A percentile compares a stretch with the other conserved stretches of the same genome.
These are phyloP conservation scores for Eupithecia tripunctaria DNA, from an alignment of 2,888 invertebrate genomes.

Conservation along the genomic window DNA sequence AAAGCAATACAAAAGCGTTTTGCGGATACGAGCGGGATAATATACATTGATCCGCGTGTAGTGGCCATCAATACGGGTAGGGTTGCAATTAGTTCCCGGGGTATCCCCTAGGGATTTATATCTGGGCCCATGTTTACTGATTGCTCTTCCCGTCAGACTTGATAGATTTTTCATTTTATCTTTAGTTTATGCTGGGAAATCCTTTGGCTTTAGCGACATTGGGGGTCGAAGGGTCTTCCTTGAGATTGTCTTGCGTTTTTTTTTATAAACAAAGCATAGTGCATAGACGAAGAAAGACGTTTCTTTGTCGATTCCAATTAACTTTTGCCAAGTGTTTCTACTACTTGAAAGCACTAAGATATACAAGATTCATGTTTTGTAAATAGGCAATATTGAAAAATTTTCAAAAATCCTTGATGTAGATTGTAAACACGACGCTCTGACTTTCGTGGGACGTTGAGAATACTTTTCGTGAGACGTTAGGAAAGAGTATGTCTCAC, in stretches of 20 bases:
- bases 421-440: too few relatives aligned
- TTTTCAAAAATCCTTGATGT: too few relatives aligned
- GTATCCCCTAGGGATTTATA: constrained; percentile 73
- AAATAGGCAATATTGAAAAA: too few relatives aligned
- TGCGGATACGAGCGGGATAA: constrained; percentile 68
- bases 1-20: constrained; percentile 66
- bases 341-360: background rate
- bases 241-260: background rate
- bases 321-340: background rate
- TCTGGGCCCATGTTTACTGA: constrained; percentile 65
- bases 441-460: too few relatives aligned
- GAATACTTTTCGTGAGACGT: too few relatives aligned
- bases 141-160: constrained; percentile 50
- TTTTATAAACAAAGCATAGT: background rate
- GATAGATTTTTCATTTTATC: constrained; percentile 28
- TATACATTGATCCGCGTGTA: constrained; percentile 75
- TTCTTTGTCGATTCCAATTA: background rate
- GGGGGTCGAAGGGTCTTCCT: background rate
- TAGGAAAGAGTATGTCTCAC: too few relatives aligned
- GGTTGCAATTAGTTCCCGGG: constrained; percentile 78
- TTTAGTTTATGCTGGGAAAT: background rate
- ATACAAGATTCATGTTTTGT: too few relatives aligned
- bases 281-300: too few relatives aligned
- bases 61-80: constrained; percentile 79
- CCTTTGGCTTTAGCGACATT: background rate